phyloP scores from a whole-genome alignment of 2,888 invertebrate species.

The Rotaria magnacalcarata region DNA sequence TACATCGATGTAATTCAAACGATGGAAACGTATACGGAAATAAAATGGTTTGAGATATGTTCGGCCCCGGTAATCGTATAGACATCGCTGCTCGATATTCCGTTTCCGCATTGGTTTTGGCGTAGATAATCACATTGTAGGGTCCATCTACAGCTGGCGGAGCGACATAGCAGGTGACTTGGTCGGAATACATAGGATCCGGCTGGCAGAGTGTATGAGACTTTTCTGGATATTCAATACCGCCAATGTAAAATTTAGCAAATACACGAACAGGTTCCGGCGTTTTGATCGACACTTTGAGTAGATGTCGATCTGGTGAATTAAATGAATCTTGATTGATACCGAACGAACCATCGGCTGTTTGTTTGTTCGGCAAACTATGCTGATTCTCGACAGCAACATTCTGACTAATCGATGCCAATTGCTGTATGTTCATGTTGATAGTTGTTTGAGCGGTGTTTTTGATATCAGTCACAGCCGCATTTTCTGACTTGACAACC shows the following conservation, averaged over 20 bases:
- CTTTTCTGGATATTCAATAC: not conserved
- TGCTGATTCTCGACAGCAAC: too few species aligned
- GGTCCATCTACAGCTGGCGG: not conserved
- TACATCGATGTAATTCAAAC: not conserved
- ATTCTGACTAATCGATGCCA: too few species aligned
- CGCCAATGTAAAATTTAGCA: not conserved
- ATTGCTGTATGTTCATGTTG: not conserved
- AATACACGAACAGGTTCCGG: not conserved
- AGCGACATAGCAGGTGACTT: not conserved
- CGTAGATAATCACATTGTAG: not conserved
- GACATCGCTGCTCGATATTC: not conserved
- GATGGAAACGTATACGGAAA: not conserved
- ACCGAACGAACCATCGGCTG: not conserved
- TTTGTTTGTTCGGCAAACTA: not conserved
- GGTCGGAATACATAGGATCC: not conserved
- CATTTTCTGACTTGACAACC: too few species aligned
- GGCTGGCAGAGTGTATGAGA: not conserved
- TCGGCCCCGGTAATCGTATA: not conserved
- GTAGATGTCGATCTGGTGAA: not conserved
- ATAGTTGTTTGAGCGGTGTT: too few species aligned
- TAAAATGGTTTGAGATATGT: not conserved
- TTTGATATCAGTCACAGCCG: too few species aligned
- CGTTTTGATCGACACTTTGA: not conserved
- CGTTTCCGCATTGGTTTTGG: not conserved
- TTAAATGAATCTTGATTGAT: not conserved